Evolutionary conservation across 2,113 vertebrate genomes (phyloP).

Genomic region (Nymphicus hollandicus): DNA sequence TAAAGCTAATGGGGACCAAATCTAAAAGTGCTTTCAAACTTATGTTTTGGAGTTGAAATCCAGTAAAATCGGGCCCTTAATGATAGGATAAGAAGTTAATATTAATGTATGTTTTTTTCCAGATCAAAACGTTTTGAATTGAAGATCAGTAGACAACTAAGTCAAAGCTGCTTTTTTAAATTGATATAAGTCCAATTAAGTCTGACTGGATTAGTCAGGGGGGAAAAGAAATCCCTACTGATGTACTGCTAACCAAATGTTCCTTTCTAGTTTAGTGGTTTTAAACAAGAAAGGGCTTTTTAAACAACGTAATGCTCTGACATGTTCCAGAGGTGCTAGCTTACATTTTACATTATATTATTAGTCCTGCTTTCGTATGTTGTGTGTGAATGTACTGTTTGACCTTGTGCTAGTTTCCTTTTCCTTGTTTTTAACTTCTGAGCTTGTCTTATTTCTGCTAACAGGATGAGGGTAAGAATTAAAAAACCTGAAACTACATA

Average conservation of each 20-base stretch:
- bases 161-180: background rate
- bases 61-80: background rate
- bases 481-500: background rate
- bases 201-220: background rate
- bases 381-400: background rate
- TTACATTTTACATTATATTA: background rate
- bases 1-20: background rate
- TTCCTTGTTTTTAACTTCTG: background rate
- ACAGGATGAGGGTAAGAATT: background rate
- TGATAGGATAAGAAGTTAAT: background rate
- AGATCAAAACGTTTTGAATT: background rate
- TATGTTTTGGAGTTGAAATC: background rate
- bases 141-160: background rate
- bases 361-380: background rate
- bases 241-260: background rate
- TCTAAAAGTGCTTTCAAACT: background rate
- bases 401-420: background rate
- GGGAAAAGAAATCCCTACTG: background rate
- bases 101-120: background rate
- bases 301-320: background rate
- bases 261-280: background rate
- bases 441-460: background rate
- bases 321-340: background rate
- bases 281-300: background rate
- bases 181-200: background rate